Conservation (phyloP, 2,113 vertebrate genomes). For the Corapipo altera region DNA sequence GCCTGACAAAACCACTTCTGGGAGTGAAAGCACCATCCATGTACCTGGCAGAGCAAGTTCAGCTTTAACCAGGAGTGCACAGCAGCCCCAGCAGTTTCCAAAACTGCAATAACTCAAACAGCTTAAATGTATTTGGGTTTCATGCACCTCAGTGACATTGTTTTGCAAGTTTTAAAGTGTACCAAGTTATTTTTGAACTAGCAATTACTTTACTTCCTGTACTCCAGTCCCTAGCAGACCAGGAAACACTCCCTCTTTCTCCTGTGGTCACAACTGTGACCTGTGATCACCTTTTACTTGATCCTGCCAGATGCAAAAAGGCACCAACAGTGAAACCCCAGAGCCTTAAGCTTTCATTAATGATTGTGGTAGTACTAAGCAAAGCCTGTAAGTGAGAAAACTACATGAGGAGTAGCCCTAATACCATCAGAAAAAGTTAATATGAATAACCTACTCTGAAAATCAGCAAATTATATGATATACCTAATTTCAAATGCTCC, state of each 20-base stretch:
- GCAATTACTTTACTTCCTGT: background rate
- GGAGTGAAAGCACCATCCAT: background rate
- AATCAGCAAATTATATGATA: background rate
- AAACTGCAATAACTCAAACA: background rate
- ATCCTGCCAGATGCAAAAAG: background rate
- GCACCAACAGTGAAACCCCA: accelerated
- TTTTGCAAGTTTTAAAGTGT: background rate
- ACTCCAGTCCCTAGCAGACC: background rate
- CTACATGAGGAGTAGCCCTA: background rate
- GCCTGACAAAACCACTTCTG: background rate
- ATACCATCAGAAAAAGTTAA: background rate
- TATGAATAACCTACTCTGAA: background rate
- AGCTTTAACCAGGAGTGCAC: background rate
- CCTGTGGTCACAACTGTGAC: background rate
- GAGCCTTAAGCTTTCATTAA: background rate
- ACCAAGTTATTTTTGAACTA: background rate
- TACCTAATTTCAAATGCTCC: background rate
- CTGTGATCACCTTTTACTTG: background rate
- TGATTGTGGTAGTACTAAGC: background rate
- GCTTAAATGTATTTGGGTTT: too few relatives aligned
- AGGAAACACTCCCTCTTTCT: background rate
- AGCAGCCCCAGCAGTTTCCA: background rate
- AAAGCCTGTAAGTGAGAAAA: background rate
- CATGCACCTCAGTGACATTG: accelerated
- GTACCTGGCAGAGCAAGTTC: background rate